Base-by-base conservation (phyloP, 2,888 invertebrate species). In the Catotricha subobsoleta region DNA sequence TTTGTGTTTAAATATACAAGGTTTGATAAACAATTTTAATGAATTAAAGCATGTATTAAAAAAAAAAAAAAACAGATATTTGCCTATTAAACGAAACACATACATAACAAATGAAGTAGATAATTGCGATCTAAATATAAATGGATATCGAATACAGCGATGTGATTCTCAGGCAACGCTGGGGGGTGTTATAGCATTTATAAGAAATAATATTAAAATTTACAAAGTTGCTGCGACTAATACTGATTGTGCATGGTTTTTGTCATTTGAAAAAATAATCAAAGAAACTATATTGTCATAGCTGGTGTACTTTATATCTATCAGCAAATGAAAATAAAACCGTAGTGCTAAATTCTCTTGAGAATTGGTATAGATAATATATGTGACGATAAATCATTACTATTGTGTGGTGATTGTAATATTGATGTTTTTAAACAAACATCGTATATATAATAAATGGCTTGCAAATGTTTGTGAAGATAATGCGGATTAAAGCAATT, bases 361-460 rank as follows among this genome's bases (percentile, higher is more conserved):
- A 34, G 21, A 34, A 34, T 9, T 34, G 34, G 34, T 34, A 21
- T 34, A 3, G 21, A n/a, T n/a, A 34, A 8, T 13, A 21, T 34
- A 13, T 21, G 20, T 6, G 21, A 34, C 5, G 5, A n/a, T 8
- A 34, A 21, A 34, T 13, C 34, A 13, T 6, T 34, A 3, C 12
- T 34, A 13, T 12, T 34, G 21, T 34, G 34, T 34, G 34, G 34
- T 21, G 34, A 34, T 13, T 34, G 19, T 13, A 34, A 34, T 21
- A 34, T 34, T 34, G 34, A 34, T 34, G 21, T 34, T 19, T 6
- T 5, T 8, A 8, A 20, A 7, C n/a, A 34, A 20, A 6, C 20
- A n/a, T 6, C 21, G 2, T 13, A 20, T 21, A 34, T 21, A 34
- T n/a, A n/a, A n/a, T n/a, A 21, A 13, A 34, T 20, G 34, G 21